Evolutionary conservation across 2,888 invertebrate species (phyloP).

Genomic region (Apodemia duryi): DNA sequence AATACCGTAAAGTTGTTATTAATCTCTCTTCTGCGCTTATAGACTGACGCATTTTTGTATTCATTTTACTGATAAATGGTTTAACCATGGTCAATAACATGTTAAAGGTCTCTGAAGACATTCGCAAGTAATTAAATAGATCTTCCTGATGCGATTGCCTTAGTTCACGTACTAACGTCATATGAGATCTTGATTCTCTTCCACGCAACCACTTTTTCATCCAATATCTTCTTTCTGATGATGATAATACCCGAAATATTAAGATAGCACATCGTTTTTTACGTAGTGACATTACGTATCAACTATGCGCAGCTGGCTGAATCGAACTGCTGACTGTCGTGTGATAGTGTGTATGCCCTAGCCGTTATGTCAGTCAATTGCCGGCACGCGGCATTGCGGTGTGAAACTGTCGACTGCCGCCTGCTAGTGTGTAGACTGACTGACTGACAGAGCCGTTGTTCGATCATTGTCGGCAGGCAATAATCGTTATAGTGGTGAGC

Average conservation of each 20-base stretch:
- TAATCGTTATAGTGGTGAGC: conserved; percentile 9
- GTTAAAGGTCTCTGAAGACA: conserved; percentile 9
- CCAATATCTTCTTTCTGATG: conserved; percentile 16
- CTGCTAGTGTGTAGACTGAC: conserved; percentile 12
- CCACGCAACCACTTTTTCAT: not conserved
- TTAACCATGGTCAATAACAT: conserved; percentile 10
- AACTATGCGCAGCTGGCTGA: not conserved
- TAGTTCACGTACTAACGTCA: conserved; percentile 14
- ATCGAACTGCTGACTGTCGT: not conserved
- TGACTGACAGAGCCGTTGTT: too few species aligned
- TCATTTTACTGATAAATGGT: conserved; percentile 12
- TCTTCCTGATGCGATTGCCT: conserved; percentile 13
- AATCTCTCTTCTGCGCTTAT: conserved; percentile 10
- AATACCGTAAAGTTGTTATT: conserved; percentile 11
- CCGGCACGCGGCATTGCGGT: conserved; percentile 11
- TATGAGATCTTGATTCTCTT: conserved; percentile 11
- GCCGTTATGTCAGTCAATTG: not conserved
- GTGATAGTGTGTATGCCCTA: not conserved
- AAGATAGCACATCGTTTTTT: conserved; percentile 5
- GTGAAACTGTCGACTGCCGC: conserved; percentile 15
- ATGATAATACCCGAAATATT: conserved; percentile 8
- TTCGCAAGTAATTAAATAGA: conserved; percentile 14
- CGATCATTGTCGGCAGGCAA: not conserved
- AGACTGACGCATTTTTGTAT: conserved; percentile 15
- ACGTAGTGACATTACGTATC: not conserved